phyloP scores from a whole-genome alignment of 2,797 vertebrate genomes.

The Myotis vivesi region DNA sequence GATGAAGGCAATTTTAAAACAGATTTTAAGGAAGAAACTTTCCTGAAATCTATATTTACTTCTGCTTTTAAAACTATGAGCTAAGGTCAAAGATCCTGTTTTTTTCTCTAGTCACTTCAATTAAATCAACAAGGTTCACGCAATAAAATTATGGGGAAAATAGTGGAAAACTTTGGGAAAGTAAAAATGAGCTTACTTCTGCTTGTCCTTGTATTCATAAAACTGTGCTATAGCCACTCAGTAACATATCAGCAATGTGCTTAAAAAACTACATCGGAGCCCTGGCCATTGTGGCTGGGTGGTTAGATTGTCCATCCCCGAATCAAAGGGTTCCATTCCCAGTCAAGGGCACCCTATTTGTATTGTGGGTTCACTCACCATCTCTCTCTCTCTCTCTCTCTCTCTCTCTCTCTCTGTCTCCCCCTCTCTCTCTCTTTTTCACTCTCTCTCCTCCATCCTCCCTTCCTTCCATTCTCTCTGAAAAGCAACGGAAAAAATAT shows the following conservation, averaged over 20 bases:
- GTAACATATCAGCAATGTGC: background rate
- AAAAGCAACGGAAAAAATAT: no score
- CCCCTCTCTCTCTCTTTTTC: no score
- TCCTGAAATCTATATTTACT: background rate
- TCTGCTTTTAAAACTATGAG: background rate
- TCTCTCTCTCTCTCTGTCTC: no score
- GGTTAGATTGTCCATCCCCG: no score
- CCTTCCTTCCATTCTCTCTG: no score
- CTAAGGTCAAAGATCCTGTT: background rate
- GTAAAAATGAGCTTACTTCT: background rate
- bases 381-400: no score
- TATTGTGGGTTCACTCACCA: no score
- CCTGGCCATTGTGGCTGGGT: background rate
- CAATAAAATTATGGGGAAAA: background rate
- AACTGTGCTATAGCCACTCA: background rate
- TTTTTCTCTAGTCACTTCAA: background rate
- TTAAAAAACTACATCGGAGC: background rate
- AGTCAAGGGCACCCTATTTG: no score
- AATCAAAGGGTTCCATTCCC: no score
- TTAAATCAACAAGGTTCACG: background rate
- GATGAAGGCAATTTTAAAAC: background rate
- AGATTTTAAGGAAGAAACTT: background rate
- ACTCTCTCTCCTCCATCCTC: no score
- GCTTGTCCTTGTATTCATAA: background rate
- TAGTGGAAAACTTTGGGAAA: background rate